Conservation (phyloP, 2,113 vertebrate genomes). For the Pimephales promelas region DNA sequence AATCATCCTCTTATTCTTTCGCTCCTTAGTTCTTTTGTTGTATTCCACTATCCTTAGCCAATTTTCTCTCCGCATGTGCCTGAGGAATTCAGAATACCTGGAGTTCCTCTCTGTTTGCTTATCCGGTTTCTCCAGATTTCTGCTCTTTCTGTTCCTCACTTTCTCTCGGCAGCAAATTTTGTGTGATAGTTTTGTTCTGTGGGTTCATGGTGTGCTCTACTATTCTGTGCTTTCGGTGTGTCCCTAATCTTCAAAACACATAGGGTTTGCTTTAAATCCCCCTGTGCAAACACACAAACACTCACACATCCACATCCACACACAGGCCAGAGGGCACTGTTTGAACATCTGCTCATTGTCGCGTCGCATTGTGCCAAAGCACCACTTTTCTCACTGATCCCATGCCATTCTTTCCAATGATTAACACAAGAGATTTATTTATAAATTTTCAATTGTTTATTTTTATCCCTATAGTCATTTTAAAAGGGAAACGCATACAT, state of each 20-base stretch:
- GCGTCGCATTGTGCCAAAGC: slow-evolving; percentile 12
- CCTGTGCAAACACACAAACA: slow-evolving; percentile 22
- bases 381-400: neutral
- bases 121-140: slow-evolving; percentile 6
- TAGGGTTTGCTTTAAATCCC: slow-evolving; percentile 38
- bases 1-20: slow-evolving; percentile 18
- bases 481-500: neutral
- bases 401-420: neutral
- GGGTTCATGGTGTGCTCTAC: neutral
- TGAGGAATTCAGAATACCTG: slow-evolving; percentile 12
- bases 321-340: slow-evolving; percentile 32
- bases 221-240: neutral
- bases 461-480: neutral
- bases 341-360: slow-evolving; percentile 53
- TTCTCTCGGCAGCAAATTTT: neutral
- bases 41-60: neutral
- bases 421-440: neutral
- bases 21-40: slow-evolving; percentile 20
- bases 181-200: neutral
- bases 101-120: slow-evolving; percentile 7
- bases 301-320: neutral
- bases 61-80: neutral
- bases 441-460: neutral
- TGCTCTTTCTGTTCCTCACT: neutral
- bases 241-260: slow-evolving; percentile 38